Evolutionary conservation across 2,113 vertebrate genomes (phyloP).

Genomic region (Grammomys dolichurus): DNA sequence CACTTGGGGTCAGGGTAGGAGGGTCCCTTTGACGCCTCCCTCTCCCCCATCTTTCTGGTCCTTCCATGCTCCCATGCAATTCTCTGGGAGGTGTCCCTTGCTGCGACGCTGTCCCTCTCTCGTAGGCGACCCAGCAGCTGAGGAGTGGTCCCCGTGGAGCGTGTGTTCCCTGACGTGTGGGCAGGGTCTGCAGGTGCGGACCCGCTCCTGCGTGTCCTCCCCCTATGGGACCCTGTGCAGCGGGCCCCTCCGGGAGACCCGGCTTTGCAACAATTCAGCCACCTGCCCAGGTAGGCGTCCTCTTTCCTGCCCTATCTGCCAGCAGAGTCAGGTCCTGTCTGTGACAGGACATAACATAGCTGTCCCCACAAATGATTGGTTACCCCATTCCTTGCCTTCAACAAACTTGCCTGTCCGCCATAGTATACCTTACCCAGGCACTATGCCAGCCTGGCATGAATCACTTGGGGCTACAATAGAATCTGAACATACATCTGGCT

Average conservation of each 20-base stretch:
- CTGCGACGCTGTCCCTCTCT: slow-evolving; percentile 76
- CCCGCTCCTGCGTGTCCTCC: slow-evolving; percentile 97
- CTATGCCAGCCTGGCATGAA: not conserved
- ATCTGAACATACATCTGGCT: not conserved
- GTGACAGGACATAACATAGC: not conserved
- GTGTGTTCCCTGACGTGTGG: slow-evolving; percentile 98
- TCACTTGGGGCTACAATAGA: not conserved
- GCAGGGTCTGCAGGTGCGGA: slow-evolving; percentile 97
- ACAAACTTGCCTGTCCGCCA: slow-evolving; percentile 33
- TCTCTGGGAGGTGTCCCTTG: slow-evolving; percentile 61
- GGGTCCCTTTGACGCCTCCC: not conserved
- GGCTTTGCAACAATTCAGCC: slow-evolving; percentile 97
- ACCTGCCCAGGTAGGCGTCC: slow-evolving; percentile 93
- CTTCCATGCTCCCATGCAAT: not conserved
- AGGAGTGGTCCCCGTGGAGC: slow-evolving; percentile 99
- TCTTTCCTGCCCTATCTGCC: slow-evolving; percentile 34
- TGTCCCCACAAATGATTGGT: not conserved
- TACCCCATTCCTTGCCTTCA: slow-evolving; percentile 2
- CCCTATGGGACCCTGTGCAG: slow-evolving; percentile 98
- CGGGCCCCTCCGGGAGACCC: slow-evolving; percentile 95
- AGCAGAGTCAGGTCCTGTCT: slow-evolving; percentile 59
- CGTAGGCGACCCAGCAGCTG: slow-evolving; percentile 96
- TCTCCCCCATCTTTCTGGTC: not conserved
- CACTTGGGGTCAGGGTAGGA: slow-evolving; percentile 69
- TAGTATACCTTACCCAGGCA: not conserved